Percentiles rank a stretch among this genome's conserved stretches.
Conservation (phyloP, 2,797 vertebrate genomes). For the Phaenicophaeus curvirostris region DNA sequence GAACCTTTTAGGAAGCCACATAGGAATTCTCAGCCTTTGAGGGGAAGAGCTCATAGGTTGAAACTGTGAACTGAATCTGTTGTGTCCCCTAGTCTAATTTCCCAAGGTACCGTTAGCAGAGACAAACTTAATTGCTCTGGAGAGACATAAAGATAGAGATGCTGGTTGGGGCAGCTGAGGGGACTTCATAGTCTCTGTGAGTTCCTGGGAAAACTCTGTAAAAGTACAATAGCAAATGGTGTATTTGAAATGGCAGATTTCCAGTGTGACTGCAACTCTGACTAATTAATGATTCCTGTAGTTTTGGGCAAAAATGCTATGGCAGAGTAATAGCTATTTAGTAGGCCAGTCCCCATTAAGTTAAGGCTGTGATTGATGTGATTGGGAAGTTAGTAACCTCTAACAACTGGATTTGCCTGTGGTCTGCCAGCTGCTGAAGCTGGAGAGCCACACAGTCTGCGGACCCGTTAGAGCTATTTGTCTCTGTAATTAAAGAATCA, state of each 20-base stretch:
- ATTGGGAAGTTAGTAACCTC: background rate
- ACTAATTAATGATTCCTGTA: background rate
- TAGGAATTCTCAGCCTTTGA: background rate
- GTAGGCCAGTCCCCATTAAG: background rate
- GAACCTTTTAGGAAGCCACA: background rate
- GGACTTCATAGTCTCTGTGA: background rate
- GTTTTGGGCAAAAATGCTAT: background rate
- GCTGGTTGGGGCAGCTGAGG: background rate
- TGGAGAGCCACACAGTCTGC: background rate
- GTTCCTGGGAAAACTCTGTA: background rate
- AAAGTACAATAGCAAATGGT: background rate
- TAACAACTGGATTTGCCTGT: background rate
- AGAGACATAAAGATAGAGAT: background rate
- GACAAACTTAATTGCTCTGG: background rate
- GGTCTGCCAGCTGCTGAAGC: background rate
- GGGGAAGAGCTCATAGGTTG: background rate
- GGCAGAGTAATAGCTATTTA: background rate
- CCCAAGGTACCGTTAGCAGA: background rate
- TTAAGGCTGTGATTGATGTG: background rate
- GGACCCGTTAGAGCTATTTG: background rate
- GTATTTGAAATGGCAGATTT: background rate
- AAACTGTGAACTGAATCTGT: background rate
- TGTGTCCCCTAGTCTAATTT: background rate
- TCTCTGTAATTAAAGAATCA: constrained; percentile 25
- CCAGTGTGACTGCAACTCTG: background rate